Conservation (phyloP, 2,113 vertebrate genomes). For the Triplophysa dalaica region DNA sequence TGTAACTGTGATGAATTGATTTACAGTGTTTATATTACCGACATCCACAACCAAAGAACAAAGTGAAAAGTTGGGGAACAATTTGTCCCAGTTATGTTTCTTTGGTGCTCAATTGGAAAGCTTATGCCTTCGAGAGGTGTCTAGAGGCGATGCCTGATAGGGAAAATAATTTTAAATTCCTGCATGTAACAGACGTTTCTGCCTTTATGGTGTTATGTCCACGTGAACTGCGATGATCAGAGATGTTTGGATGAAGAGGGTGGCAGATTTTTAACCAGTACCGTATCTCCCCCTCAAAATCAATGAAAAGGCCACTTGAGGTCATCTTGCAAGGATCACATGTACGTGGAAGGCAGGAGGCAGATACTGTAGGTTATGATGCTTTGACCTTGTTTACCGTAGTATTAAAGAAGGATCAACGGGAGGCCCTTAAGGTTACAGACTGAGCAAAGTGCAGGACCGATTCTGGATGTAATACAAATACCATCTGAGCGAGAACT, state of each 20-base stretch:
- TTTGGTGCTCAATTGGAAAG: background rate
- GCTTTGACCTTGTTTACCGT: constrained; percentile 60
- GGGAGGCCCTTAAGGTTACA: background rate
- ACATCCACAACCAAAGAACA: constrained; percentile 4
- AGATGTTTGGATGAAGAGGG: constrained; percentile 27
- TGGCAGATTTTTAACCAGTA: constrained; percentile 31
- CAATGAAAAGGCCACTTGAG: constrained; percentile 59
- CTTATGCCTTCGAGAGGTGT: background rate
- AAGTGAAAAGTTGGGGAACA: background rate
- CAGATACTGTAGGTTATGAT: constrained; percentile 42
- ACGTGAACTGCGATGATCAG: constrained; percentile 48
- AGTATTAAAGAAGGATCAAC: constrained; percentile 60
- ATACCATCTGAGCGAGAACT: constrained; percentile 33
- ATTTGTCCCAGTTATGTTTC: constrained; percentile 2
- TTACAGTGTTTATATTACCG: background rate
- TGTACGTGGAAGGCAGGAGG: constrained; percentile 37
- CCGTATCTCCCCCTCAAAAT: constrained; percentile 43
- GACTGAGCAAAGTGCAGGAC: constrained; percentile 7
- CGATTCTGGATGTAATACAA: background rate
- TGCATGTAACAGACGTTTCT: constrained; percentile 35
- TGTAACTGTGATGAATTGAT: background rate
- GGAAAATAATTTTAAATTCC: background rate
- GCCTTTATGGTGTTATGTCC: constrained; percentile 22
- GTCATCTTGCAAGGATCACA: constrained; percentile 40
- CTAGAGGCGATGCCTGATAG: constrained; percentile 11